Conservation (phyloP, 2,888 invertebrate genomes). For the Glomeris marginata region DNA sequence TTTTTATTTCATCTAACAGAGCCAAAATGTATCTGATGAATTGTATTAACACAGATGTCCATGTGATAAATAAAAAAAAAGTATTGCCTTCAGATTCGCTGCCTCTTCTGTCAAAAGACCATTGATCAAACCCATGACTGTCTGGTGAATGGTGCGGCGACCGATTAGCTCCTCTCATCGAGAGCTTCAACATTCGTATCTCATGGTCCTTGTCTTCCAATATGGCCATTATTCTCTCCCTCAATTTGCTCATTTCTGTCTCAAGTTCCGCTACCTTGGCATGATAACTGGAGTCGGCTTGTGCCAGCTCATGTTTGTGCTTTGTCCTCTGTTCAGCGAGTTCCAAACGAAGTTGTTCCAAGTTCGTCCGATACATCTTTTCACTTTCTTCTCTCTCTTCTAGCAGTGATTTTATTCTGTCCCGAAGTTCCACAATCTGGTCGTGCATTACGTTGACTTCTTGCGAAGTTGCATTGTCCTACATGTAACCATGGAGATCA, state of each 20-base stretch:
- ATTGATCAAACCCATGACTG: no score
- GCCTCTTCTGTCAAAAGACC: slow-evolving; percentile 38
- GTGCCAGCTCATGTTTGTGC: slow-evolving; percentile 30
- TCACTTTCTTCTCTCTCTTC: slow-evolving; percentile 47
- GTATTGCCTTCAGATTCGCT: slow-evolving; percentile 41
- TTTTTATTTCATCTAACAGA: slow-evolving; percentile 5
- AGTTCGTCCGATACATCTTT: slow-evolving; percentile 42
- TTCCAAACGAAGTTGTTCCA: slow-evolving; percentile 21
- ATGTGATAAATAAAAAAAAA: slow-evolving; percentile 23
- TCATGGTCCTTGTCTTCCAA: slow-evolving; percentile 60
- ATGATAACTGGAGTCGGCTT: slow-evolving; percentile 37
- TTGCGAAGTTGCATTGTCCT: slow-evolving; percentile 15
- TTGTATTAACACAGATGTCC: no score
- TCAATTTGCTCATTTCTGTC: slow-evolving; percentile 55
- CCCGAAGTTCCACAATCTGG: slow-evolving; percentile 47
- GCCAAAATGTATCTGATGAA: no score
- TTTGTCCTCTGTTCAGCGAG: slow-evolving; percentile 25
- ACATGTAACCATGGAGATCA: neutral
- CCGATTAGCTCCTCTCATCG: slow-evolving; percentile 6
- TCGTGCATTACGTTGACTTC: slow-evolving; percentile 22
- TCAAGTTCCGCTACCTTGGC: slow-evolving; percentile 44
- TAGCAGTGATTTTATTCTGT: slow-evolving; percentile 46
- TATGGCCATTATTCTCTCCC: slow-evolving; percentile 58
- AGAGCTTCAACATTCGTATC: slow-evolving; percentile 25
- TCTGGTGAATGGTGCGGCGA: no score